Percentiles rank a stretch among this genome's conserved stretches.
Conservation (phyloP, 2,888 invertebrate genomes). For the Tribolium freemani region DNA sequence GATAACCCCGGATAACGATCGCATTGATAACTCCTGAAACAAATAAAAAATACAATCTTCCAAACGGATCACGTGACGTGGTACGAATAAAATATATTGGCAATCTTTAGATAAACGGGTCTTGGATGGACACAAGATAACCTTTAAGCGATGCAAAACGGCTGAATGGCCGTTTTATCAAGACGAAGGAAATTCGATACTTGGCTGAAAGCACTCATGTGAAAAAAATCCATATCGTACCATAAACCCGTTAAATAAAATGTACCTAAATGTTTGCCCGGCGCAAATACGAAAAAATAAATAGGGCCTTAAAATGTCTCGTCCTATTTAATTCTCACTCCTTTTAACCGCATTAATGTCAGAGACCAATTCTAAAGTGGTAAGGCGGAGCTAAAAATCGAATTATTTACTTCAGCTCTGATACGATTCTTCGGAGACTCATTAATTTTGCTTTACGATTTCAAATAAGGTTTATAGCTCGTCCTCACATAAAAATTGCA, state of each 20-base stretch:
- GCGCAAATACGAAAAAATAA: slow-evolving; percentile 10
- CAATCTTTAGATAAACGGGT: slow-evolving; percentile 47
- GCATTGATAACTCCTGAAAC: not conserved
- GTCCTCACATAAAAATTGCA: slow-evolving; percentile 22
- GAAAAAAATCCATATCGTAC: slow-evolving; percentile 36
- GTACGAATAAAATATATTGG: slow-evolving; percentile 44
- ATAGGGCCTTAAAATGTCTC: not conserved
- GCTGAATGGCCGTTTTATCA: slow-evolving; percentile 46
- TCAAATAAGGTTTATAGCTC: slow-evolving; percentile 21
- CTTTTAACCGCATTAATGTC: not conserved
- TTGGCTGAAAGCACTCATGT: slow-evolving; percentile 48
- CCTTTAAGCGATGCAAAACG: slow-evolving; percentile 49
- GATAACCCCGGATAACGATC: slow-evolving; percentile 2
- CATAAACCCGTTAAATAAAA: slow-evolving; percentile 11
- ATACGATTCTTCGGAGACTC: slow-evolving; percentile 18
- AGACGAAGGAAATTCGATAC: slow-evolving; percentile 47
- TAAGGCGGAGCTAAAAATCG: slow-evolving; percentile 12
- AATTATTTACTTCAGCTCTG: slow-evolving; percentile 22
- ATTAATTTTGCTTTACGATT: slow-evolving; percentile 36
- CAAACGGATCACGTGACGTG: slow-evolving; percentile 31
- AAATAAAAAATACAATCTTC: slow-evolving; percentile 27
- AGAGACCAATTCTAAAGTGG: not conserved
- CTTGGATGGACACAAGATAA: slow-evolving; percentile 51
- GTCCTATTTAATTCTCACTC: not conserved
- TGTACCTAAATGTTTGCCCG: slow-evolving; percentile 20